These are phyloP conservation scores for Sminthurides bifidus DNA, from an alignment of 1,140 invertebrate species.

Conservation along the genomic window DNA sequence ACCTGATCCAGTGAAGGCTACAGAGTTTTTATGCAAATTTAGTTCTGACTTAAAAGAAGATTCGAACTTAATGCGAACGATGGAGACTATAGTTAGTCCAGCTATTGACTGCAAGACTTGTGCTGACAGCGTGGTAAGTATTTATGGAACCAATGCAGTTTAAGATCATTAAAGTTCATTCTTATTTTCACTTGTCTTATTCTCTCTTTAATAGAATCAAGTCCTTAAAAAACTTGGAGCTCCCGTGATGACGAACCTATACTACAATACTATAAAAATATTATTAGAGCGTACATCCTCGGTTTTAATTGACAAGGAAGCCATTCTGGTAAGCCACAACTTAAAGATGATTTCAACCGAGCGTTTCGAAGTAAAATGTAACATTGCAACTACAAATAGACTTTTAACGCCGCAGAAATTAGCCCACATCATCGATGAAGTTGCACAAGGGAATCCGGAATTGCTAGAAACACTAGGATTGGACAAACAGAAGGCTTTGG, in stretches of 20 bases:
- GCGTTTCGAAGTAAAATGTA: neutral
- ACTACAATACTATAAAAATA: conserved; percentile 92
- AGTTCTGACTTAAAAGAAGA: conserved; percentile 69
- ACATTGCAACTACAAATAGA: neutral
- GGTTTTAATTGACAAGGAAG: conserved; percentile 85
- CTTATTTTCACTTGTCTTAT: neutral
- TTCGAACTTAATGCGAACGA: conserved; percentile 57
- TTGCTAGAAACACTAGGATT: conserved; percentile 11
- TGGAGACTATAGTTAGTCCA: conserved; percentile 74
- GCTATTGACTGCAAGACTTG: conserved; percentile 83
- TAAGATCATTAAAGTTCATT: neutral
- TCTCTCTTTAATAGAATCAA: conserved; percentile 40
- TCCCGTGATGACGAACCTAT: conserved; percentile 84
- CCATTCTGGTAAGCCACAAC: conserved; percentile 46
- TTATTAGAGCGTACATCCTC: conserved; percentile 84
- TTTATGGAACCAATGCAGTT: neutral
- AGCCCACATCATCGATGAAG: conserved; percentile 17
- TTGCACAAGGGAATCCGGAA: conserved; percentile 13
- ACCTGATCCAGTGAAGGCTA: conserved; percentile 84
- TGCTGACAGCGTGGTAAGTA: conserved; percentile 58
- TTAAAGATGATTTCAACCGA: neutral
- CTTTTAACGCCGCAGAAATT: conserved; percentile 25
- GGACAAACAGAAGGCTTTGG: conserved; percentile 19
- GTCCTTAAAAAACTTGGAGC: conserved; percentile 88
- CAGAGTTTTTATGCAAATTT: conserved; percentile 83